Conservation (phyloP, 2,797 vertebrate species). For the Chlorospingus flavigularis region DNA sequence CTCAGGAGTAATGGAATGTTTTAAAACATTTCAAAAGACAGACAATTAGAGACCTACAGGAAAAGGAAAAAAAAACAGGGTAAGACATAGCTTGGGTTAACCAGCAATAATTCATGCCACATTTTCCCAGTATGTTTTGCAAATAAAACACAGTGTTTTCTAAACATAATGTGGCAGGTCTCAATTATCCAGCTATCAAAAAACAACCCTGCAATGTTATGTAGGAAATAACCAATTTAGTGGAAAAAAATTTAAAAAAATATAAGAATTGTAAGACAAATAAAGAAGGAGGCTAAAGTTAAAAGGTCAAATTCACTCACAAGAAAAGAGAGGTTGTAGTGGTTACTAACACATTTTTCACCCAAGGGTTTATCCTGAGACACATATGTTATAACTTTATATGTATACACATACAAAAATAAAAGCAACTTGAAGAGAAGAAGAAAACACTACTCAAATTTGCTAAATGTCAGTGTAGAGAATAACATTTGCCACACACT, state of each 20-base stretch:
- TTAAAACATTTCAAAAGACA: slow-evolving; percentile 40
- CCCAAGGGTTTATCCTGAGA: background rate
- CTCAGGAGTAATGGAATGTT: slow-evolving; percentile 44
- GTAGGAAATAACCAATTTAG: slow-evolving; percentile 22
- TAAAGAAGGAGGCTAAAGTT: background rate
- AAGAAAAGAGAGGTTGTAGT: background rate
- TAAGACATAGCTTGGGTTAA: slow-evolving; percentile 15
- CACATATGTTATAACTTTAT: background rate
- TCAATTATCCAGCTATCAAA: background rate
- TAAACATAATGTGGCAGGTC: background rate
- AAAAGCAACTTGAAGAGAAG: background rate
- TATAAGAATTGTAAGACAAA: background rate
- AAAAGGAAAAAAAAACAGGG: background rate
- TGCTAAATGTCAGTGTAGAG: background rate
- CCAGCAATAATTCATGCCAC: slow-evolving; percentile 16
- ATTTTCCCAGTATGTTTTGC: background rate
- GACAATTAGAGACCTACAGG: slow-evolving; percentile 50
- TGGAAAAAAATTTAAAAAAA: background rate
- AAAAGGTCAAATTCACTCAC: background rate
- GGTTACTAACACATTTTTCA: background rate
- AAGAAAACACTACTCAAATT: background rate
- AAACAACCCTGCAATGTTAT: background rate
- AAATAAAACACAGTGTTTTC: slow-evolving; percentile 22
- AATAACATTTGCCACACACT: background rate
- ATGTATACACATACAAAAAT: background rate